A percentile compares a stretch with the other conserved stretches of the same genome.
Conservation (phyloP, 1,140 invertebrate genomes). For the Scaptomyza hsui region DNA sequence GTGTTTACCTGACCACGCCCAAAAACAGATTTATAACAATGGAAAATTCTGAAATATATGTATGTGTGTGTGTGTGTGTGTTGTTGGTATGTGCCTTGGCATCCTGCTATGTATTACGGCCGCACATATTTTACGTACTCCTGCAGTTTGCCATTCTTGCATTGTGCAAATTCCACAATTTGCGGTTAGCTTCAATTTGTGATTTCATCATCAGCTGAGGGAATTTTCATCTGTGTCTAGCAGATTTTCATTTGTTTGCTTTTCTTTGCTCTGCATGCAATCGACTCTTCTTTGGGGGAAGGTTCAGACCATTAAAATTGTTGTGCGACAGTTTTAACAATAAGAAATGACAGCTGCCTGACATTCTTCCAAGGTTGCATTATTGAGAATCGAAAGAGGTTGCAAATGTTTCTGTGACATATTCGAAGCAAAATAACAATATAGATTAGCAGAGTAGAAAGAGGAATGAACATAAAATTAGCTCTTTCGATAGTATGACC, state of each 20-base stretch:
- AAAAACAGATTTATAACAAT: conserved; percentile 2
- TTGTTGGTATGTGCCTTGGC: neutral
- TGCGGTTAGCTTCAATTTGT: neutral
- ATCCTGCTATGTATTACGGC: neutral
- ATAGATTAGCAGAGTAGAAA: neutral
- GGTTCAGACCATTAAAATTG: neutral
- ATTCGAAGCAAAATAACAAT: neutral
- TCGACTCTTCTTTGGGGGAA: conserved; percentile 12
- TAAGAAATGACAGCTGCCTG: neutral
- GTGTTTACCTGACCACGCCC: conserved; percentile 14
- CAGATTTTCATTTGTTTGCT: conserved; percentile 30
- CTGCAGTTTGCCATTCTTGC: neutral
- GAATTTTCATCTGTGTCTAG: conserved; percentile 15
- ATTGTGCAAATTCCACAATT: conserved; percentile 1
- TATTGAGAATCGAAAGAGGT: conserved; percentile 24
- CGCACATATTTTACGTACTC: neutral
- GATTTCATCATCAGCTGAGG: neutral
- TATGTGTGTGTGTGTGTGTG: neutral
- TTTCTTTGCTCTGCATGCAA: conserved; percentile 11
- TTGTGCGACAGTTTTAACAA: neutral
- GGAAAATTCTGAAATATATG: neutral
- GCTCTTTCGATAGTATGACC: no score
- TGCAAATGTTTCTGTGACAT: conserved; percentile 11
- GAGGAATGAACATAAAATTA: no score
- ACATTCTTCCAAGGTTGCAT: neutral